These are phyloP conservation scores for Rostratula benghalensis DNA, from an alignment of 2,113 vertebrate species.

Conservation along the genomic window DNA sequence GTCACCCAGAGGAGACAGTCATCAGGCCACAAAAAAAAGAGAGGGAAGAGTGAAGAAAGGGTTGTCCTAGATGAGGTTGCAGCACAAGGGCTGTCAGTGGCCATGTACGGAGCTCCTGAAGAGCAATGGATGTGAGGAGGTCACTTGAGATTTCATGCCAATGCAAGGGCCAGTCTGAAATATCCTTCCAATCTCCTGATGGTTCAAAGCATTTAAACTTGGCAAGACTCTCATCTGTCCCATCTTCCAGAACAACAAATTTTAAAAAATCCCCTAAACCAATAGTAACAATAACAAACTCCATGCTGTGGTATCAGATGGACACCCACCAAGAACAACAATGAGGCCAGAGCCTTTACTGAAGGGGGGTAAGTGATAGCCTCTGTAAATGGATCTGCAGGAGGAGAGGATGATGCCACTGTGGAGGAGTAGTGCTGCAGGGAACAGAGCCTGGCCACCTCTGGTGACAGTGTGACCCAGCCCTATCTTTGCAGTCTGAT, in stretches of 20 bases:
- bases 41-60: neutral
- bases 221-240: neutral
- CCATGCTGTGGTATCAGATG: fast-evolving
- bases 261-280: fast-evolving
- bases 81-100: neutral
- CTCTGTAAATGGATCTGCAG: neutral
- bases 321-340: neutral
- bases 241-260: neutral
- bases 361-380: neutral
- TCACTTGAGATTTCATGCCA: neutral
- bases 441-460: neutral
- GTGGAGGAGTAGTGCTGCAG: neutral
- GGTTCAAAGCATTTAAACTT: neutral
- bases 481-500: neutral
- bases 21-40: neutral
- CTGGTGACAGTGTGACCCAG: neutral
- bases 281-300: neutral
- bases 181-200: neutral
- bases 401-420: neutral
- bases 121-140: neutral
- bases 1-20: neutral
- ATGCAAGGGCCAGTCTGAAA: neutral
- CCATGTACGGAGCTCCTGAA: neutral
- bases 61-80: neutral
- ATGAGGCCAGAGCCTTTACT: neutral